Base-by-base conservation (phyloP, 2,113 vertebrate species). In the Dissostichus mawsoni region DNA sequence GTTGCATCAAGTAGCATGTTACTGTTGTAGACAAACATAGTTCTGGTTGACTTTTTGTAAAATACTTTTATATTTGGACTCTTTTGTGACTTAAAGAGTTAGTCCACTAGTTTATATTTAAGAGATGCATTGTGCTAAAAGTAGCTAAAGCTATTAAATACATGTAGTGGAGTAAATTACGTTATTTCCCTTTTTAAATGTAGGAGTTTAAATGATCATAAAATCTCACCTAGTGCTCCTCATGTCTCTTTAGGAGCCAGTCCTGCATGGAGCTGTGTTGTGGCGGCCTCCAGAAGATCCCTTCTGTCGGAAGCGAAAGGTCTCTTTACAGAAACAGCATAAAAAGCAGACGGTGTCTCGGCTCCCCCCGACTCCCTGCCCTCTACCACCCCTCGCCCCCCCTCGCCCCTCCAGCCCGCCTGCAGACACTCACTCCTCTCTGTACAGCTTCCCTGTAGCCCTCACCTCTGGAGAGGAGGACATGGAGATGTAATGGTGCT, bases 241-340 rank as follows among this genome's bases (percentile, higher is more conserved):
- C 0, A 0, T 48, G 11, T 36, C 33, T 47, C 61, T 67, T 66
- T 62, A 96, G 95, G 90, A 95, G 92, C 65, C 95, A 87, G 25
- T 96, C 95, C 47, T 95, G 95, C 79, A 96, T 96, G 95, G 95
- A 96, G 90, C 50, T 96, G 95, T 95, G 81, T 69, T 96, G 74
- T 96, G 95, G 95, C 92, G 95, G 44, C 95, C 95, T 17, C 94
- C 89, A 10, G 92, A 94, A 16, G 94, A 95, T 76, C 90, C 92
- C 2, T 81, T 96, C 56, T 91, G 92, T 53, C 93, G 91, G 74
- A 92, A 80, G 81, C 87, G 94, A 29, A 96, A 92, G 80, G 90
- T 87, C 76, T 86, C 94, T 0, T 77, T 94, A 52, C 94, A 94
- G 78, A 95, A 90, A 81, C 94, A 92, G 68, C 89, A 92, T 5